These are phyloP conservation scores for Oscheius onirici DNA, from an alignment of 2,888 invertebrate species.

Conservation along the genomic window DNA sequence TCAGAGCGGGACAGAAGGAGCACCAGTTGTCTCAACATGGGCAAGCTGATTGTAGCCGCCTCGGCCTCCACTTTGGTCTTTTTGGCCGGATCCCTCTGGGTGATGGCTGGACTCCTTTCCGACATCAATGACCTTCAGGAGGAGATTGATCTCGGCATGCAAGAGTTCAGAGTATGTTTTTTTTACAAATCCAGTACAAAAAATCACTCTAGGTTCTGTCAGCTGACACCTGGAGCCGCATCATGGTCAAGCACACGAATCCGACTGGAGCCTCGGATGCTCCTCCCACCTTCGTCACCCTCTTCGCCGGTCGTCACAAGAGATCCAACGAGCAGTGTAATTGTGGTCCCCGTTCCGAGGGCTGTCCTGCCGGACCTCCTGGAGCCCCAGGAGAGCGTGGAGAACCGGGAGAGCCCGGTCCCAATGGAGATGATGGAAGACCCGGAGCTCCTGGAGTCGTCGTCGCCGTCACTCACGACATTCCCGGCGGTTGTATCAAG, in stretches of 20 bases:
- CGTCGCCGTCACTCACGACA: constrained; percentile 57
- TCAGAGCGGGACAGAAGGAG: neutral
- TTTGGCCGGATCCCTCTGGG: constrained; percentile 44
- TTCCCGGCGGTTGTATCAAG: constrained; percentile 60
- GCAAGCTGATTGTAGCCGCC: constrained; percentile 49
- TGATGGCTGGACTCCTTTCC: constrained; percentile 43
- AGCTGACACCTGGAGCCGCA: constrained; percentile 56
- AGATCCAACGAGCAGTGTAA: constrained; percentile 57
- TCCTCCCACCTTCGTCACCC: constrained; percentile 54
- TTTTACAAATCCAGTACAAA: neutral
- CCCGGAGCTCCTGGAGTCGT: constrained; percentile 59
- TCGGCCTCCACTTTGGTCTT: constrained; percentile 48
- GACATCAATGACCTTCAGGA: constrained; percentile 50
- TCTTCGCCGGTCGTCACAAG: constrained; percentile 51
- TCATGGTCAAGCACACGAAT: constrained; percentile 52
- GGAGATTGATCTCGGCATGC: constrained; percentile 53
- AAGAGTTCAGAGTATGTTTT: constrained; percentile 52
- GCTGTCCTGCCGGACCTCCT: constrained; percentile 62
- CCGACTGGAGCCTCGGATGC: constrained; percentile 47
- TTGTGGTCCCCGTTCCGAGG: constrained; percentile 56
- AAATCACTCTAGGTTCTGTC: constrained; percentile 47
- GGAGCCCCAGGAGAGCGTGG: constrained; percentile 59
- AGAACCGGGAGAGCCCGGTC: constrained; percentile 52
- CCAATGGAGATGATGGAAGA: constrained; percentile 54
- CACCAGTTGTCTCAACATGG: constrained; percentile 36